Evolutionary conservation across 2,113 vertebrate genomes (phyloP).

Genomic region (Irena cyanogastra): DNA sequence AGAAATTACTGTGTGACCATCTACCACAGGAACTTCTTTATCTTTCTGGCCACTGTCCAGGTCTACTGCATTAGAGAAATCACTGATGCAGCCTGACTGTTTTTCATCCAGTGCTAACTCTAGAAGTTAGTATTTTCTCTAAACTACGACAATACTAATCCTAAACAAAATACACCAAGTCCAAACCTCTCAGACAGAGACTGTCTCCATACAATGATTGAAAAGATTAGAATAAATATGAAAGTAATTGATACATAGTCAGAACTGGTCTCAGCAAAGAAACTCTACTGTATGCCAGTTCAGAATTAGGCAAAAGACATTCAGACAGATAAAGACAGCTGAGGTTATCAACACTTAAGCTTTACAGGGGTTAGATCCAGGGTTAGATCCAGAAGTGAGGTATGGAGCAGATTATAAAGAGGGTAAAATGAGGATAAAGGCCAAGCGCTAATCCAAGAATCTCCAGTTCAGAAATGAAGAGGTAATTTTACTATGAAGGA

Average conservation of each 20-base stretch:
- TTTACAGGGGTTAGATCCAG: not conserved
- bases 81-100: not conserved
- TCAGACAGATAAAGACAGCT: not conserved
- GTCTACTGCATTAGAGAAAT: not conserved
- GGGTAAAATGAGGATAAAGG: not conserved
- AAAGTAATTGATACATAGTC: not conserved
- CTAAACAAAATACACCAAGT: not conserved
- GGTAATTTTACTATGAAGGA: not conserved
- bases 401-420: not conserved
- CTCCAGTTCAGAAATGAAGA: not conserved
- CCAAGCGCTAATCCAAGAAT: not conserved
- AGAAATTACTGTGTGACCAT: not conserved
- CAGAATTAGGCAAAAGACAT: not conserved
- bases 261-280: not conserved
- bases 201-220: not conserved
- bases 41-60: not conserved
- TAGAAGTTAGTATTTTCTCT: not conserved
- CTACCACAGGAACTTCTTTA: not conserved
- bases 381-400: not conserved
- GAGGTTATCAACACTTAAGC: not conserved
- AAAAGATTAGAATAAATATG: not conserved
- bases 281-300: not conserved
- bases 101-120: not conserved
- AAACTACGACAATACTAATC: not conserved
- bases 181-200: not conserved